These are phyloP conservation scores for Spisula solida DNA, from an alignment of 2,888 invertebrate species.

Conservation along the genomic window DNA sequence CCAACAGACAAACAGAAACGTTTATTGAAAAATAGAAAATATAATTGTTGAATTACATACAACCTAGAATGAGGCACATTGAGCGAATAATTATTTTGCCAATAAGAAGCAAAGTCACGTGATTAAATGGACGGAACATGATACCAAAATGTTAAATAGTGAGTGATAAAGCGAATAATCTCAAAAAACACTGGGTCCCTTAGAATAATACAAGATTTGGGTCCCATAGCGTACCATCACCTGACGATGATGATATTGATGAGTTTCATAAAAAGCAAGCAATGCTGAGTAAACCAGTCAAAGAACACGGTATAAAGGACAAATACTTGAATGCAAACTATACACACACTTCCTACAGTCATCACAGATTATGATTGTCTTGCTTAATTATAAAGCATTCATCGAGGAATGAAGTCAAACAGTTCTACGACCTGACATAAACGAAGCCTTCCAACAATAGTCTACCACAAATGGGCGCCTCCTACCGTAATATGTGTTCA, in stretches of 20 bases:
- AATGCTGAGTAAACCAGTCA: neutral
- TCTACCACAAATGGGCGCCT: neutral
- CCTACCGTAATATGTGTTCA: neutral
- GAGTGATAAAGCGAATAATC: neutral
- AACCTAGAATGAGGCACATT: slow-evolving; percentile 56
- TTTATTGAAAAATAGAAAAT: slow-evolving; percentile 23
- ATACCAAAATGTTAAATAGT: neutral
- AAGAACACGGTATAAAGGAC: neutral
- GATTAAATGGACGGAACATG: slow-evolving; percentile 14
- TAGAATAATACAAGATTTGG: neutral
- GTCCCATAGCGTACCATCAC: neutral
- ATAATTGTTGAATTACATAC: slow-evolving; percentile 30
- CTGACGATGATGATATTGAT: neutral
- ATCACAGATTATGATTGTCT: slow-evolving; percentile 50
- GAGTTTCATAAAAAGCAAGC: neutral
- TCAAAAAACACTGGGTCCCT: neutral
- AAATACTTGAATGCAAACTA: neutral
- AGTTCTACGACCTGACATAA: neutral
- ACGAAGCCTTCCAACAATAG: neutral
- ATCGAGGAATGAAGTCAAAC: slow-evolving; percentile 62
- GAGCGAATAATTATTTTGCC: neutral
- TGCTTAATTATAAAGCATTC: slow-evolving; percentile 20
- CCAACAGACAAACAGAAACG: slow-evolving; percentile 37
- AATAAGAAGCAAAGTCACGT: neutral
- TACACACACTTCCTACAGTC: neutral